These are phyloP conservation scores for Steinernema scapterisci DNA, from an alignment of 2,888 invertebrate genomes.

Conservation along the genomic window DNA sequence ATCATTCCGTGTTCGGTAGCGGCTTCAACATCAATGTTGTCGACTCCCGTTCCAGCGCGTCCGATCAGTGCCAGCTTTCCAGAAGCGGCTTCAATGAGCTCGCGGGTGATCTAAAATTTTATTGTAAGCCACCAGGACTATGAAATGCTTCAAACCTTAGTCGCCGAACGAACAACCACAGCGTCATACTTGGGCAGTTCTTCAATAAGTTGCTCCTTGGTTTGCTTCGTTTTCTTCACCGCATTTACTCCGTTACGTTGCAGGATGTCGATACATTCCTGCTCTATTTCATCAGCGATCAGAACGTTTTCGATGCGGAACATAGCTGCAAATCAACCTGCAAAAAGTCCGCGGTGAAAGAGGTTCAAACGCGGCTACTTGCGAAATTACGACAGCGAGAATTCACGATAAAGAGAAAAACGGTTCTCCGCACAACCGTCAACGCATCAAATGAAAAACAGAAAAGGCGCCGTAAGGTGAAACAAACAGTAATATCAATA, in stretches of 20 bases:
- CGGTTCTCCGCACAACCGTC: background rate
- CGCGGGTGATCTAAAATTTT: slow-evolving; percentile 75
- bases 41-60: slow-evolving; percentile 96
- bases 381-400: background rate
- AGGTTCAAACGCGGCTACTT: background rate
- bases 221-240: slow-evolving; percentile 57
- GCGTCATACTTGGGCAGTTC: slow-evolving; percentile 60
- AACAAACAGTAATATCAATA: slow-evolving; percentile 32
- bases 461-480: slow-evolving; percentile 26
- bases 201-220: slow-evolving; percentile 52
- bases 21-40: slow-evolving; percentile 89
- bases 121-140: slow-evolving; percentile 81
- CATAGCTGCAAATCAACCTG: slow-evolving; percentile 32
- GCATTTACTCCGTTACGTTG: slow-evolving; percentile 80
- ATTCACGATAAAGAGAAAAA: background rate
- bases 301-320: slow-evolving; percentile 75
- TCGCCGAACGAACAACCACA: slow-evolving; percentile 62
- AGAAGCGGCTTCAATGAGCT: slow-evolving; percentile 75
- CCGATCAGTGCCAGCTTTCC: slow-evolving; percentile 86
- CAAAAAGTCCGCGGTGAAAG: background rate
- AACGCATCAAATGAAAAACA: slow-evolving; percentile 19
- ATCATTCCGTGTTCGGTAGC: slow-evolving; percentile 83
- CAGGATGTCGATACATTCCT: slow-evolving; percentile 82
- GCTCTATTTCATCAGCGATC: slow-evolving; percentile 89
- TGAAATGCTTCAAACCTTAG: slow-evolving; percentile 49